phyloP scores from a whole-genome alignment of 2,888 invertebrate species.

The Phyllotreta striolata region DNA sequence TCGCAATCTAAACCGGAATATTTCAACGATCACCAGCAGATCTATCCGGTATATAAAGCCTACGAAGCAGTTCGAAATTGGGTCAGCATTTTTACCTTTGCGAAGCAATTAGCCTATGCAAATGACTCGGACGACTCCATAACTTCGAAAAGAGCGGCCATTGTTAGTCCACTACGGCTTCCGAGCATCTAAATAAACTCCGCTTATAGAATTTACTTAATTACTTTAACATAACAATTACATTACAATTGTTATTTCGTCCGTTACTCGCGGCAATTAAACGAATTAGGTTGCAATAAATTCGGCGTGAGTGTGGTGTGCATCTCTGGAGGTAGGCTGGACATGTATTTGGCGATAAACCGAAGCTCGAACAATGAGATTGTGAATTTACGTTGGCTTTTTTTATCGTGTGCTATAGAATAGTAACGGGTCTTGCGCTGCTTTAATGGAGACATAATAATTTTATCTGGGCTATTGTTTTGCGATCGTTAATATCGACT shows the following conservation, averaged over 20 bases:
- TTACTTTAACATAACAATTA: slow-evolving; percentile 26
- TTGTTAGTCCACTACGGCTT: slow-evolving; percentile 22
- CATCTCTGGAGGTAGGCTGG: slow-evolving; percentile 2
- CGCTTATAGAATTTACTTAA: slow-evolving; percentile 20
- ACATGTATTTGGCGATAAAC: slow-evolving; percentile 10
- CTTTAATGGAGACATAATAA: slow-evolving; percentile 14
- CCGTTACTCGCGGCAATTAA: slow-evolving; percentile 28
- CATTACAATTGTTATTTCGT: slow-evolving; percentile 26
- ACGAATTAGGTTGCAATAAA: slow-evolving; percentile 26
- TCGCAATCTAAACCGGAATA: neutral
- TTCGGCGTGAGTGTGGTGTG: slow-evolving; percentile 17
- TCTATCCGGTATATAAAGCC: slow-evolving; percentile 4
- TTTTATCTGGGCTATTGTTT: slow-evolving; percentile 5
- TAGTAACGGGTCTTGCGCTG: slow-evolving; percentile 1
- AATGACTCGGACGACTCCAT: slow-evolving; percentile 39
- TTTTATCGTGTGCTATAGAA: neutral
- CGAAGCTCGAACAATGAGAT: slow-evolving; percentile 12
- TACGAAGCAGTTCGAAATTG: slow-evolving; percentile 30
- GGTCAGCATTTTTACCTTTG: slow-evolving; percentile 38
- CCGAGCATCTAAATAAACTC: slow-evolving; percentile 13
- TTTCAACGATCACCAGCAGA: neutral
- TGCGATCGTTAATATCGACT: slow-evolving; percentile 6
- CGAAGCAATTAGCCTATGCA: slow-evolving; percentile 40
- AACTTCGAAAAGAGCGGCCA: slow-evolving; percentile 26
- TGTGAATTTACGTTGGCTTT: slow-evolving; percentile 4